Evolutionary conservation across 1,140 invertebrate genomes (phyloP).

Genomic region (Diabrotica virgifera): DNA sequence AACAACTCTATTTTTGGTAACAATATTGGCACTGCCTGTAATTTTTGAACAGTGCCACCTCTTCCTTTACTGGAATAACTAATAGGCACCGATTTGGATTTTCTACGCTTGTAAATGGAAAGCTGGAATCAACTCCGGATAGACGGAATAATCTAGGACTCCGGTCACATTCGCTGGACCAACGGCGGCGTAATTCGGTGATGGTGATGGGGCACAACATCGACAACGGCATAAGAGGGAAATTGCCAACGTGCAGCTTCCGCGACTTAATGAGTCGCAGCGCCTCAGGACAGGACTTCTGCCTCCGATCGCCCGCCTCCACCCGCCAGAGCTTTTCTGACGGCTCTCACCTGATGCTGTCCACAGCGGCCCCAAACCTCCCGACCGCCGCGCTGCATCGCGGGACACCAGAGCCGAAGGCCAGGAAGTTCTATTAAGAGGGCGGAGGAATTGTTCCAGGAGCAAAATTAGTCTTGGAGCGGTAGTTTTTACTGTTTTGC

Average conservation of each 20-base stretch:
- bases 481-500: too few relatives aligned
- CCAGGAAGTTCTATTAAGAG: background rate
- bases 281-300: conserved; percentile 39
- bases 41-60: conserved; percentile 6
- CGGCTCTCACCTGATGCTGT: conserved; percentile 20
- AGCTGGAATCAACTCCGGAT: background rate
- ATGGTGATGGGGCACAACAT: conserved; percentile 43
- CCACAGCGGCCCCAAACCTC: background rate
- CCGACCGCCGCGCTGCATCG: background rate
- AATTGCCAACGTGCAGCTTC: conserved; percentile 49
- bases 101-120: background rate
- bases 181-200: conserved; percentile 42
- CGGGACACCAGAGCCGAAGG: background rate
- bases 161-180: conserved; percentile 44
- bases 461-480: background rate
- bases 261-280: conserved; percentile 49
- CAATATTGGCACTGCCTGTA: too few relatives aligned
- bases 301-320: conserved; percentile 31
- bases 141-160: conserved; percentile 32
- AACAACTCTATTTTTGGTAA: too few relatives aligned
- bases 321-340: background rate
- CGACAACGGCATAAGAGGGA: conserved; percentile 33
- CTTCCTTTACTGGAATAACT: too few relatives aligned
- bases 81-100: background rate
- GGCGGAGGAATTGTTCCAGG: background rate